phyloP scores from a whole-genome alignment of 1,140 invertebrate species.

The Augochlora pura region DNA sequence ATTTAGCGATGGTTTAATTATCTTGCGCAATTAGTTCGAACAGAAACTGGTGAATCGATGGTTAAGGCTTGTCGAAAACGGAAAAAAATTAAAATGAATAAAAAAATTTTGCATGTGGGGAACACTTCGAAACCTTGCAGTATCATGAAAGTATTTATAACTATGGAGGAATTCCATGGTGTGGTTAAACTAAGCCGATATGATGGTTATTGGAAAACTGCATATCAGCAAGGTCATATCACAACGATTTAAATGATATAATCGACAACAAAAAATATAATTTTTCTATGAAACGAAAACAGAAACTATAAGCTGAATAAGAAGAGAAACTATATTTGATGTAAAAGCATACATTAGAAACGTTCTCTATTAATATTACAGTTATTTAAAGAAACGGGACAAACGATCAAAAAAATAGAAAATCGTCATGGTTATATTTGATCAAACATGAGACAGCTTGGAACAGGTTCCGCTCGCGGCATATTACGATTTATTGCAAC shows the following conservation, averaged over 20 bases:
- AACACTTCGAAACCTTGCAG: slow-evolving; percentile 43
- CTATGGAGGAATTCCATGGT: slow-evolving; percentile 73
- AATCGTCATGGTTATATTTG: slow-evolving; percentile 41
- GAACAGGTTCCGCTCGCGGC: not conserved
- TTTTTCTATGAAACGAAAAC: no score
- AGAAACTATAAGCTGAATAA: not conserved
- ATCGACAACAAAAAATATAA: slow-evolving; percentile 24
- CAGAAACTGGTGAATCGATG: not conserved
- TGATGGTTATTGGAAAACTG: slow-evolving; percentile 77
- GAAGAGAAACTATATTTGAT: not conserved
- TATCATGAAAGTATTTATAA: slow-evolving; percentile 76
- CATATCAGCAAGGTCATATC: slow-evolving; percentile 68
- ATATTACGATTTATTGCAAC: slow-evolving; percentile 10
- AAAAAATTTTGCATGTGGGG: slow-evolving; percentile 31
- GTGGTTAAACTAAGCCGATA: slow-evolving; percentile 73
- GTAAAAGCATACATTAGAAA: not conserved
- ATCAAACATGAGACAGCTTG: slow-evolving; percentile 14
- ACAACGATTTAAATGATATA: slow-evolving; percentile 34
- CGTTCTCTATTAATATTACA: slow-evolving; percentile 32
- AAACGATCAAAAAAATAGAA: slow-evolving; percentile 20
- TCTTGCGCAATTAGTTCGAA: not conserved
- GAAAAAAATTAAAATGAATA: not conserved
- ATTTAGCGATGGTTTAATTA: slow-evolving; percentile 1
- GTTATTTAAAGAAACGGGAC: slow-evolving; percentile 39
- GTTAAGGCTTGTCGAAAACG: not conserved